phyloP scores from a whole-genome alignment of 2,113 vertebrate species.

The Alethe diademata region DNA sequence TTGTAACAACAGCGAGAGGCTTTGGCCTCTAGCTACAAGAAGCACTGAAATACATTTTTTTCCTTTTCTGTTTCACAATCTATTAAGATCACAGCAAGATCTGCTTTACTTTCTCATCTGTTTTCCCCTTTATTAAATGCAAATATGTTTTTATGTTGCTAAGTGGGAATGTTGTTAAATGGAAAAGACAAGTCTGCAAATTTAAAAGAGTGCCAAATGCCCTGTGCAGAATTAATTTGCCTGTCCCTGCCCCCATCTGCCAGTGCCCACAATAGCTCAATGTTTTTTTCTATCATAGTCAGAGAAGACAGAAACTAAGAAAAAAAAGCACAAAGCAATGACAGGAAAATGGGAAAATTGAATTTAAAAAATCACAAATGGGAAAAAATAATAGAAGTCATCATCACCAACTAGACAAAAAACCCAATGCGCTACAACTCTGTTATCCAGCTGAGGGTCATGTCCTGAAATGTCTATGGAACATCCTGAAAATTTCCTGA shows the following conservation, averaged over 20 bases:
- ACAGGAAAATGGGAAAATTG: neutral
- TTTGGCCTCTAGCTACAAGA: neutral
- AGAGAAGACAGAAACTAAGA: neutral
- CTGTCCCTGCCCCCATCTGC: neutral
- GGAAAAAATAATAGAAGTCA: slow-evolving; percentile 11
- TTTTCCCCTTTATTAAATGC: neutral
- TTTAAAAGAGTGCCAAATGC: neutral
- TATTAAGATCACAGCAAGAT: neutral
- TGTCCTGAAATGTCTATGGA: slow-evolving; percentile 12
- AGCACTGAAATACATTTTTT: neutral
- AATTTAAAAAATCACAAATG: neutral
- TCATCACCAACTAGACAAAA: neutral
- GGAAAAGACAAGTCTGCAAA: slow-evolving; percentile 20
- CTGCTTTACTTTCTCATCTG: neutral
- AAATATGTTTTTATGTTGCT: slow-evolving; percentile 23
- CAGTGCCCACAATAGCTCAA: neutral
- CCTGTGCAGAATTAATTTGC: neutral
- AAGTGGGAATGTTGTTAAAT: slow-evolving; percentile 16
- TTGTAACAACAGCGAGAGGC: neutral
- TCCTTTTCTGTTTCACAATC: neutral
- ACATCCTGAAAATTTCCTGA: slow-evolving; percentile 20
- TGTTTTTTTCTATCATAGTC: neutral
- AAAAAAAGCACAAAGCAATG: neutral
- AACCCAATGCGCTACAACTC: neutral
- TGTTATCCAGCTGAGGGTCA: neutral